Percentiles rank a stretch among this genome's conserved stretches.
Evolutionary conservation across 2,797 vertebrate genomes (phyloP).

Genomic region (Tamandua tetradactyla): DNA sequence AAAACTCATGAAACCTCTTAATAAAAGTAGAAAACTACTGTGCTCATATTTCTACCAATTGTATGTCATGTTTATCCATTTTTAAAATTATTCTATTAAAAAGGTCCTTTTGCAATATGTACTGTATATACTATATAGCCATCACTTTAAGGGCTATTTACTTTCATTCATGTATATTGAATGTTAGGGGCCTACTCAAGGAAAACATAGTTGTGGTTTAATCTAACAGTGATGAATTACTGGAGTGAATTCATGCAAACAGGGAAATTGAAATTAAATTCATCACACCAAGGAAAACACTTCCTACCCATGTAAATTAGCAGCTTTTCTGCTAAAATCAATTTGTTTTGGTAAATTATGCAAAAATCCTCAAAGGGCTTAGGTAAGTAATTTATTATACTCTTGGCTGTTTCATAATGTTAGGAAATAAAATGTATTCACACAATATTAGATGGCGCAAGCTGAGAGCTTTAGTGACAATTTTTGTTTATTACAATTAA

Average conservation of each 20-base stretch:
- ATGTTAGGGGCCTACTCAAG: conserved; percentile 76
- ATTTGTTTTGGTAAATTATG: conserved; percentile 89
- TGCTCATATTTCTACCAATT: conserved; percentile 13
- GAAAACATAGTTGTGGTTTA: conserved; percentile 82
- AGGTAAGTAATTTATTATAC: conserved; percentile 87
- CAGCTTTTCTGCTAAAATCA: conserved; percentile 87
- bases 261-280: conserved; percentile 88
- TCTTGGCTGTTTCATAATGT: conserved; percentile 84
- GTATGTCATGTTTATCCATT: not conserved
- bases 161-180: conserved; percentile 80
- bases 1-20: not conserved
- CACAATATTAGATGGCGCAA: conserved; percentile 83
- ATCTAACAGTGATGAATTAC: conserved; percentile 86
- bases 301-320: conserved; percentile 86
- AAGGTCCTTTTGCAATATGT: conserved; percentile 41
- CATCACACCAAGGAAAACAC: conserved; percentile 85
- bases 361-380: conserved; percentile 86
- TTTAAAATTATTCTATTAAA: conserved; percentile 34
- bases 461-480: conserved; percentile 82
- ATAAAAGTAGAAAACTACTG: not conserved
- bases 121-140: conserved; percentile 33
- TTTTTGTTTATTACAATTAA: conserved; percentile 85
- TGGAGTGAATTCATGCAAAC: conserved; percentile 85
- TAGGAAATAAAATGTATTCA: conserved; percentile 87
- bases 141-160: conserved; percentile 63